These are phyloP conservation scores for Corythornis madagascariensis DNA, from an alignment of 2,113 vertebrate species.

Conservation along the genomic window DNA sequence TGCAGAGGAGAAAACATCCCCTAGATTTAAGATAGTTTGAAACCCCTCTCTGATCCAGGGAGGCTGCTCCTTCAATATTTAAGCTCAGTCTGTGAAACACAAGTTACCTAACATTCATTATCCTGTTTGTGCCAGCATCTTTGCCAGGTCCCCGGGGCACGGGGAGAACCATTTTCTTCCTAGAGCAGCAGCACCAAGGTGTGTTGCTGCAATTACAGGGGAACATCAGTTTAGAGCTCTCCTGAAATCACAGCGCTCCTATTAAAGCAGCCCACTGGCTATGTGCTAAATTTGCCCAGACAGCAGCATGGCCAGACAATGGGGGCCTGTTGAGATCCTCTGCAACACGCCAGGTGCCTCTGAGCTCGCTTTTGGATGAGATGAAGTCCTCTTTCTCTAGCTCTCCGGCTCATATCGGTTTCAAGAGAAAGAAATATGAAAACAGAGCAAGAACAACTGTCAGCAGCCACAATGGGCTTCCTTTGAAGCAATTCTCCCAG, in stretches of 20 bases:
- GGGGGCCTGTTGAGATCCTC: constrained; percentile 13
- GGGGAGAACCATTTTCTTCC: neutral
- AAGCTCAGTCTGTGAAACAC: neutral
- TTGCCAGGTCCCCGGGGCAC: neutral
- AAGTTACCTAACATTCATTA: constrained; percentile 14
- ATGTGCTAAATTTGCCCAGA: constrained; percentile 42
- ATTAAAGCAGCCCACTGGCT: constrained; percentile 11
- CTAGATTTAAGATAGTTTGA: neutral
- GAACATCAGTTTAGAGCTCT: constrained; percentile 15
- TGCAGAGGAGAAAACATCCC: neutral
- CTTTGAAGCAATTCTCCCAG: constrained; percentile 34
- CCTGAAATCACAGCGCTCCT: neutral
- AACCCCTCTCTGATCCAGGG: neutral
- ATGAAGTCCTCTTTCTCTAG: neutral
- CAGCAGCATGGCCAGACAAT: neutral
- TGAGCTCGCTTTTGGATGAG: constrained; percentile 6
- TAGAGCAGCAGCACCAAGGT: constrained; percentile 14
- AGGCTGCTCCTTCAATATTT: constrained; percentile 32
- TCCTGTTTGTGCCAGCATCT: constrained; percentile 23
- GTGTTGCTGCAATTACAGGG: constrained; percentile 25
- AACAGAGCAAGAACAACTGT: neutral
- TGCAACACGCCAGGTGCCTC: neutral
- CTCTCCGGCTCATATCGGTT: neutral
- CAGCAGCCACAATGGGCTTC: neutral
- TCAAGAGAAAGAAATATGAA: neutral